Conservation (phyloP, 2,797 vertebrate species). For the Miichthys miiuy region DNA sequence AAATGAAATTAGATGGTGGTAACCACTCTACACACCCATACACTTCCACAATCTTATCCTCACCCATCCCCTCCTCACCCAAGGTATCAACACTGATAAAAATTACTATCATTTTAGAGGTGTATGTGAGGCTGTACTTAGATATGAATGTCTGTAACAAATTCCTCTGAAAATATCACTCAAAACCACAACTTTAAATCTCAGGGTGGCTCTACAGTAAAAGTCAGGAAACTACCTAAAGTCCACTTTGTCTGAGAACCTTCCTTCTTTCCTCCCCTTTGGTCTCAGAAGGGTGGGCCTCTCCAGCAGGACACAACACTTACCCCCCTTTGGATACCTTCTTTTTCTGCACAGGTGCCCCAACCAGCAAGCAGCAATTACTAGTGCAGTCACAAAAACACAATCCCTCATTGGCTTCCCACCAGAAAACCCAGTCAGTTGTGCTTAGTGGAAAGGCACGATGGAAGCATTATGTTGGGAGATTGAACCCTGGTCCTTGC, state of each 20-base stretch:
- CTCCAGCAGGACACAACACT: neutral
- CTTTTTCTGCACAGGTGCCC: neutral
- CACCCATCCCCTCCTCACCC: neutral
- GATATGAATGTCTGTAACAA: neutral
- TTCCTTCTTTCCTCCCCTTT: neutral
- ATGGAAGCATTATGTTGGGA: slow-evolving; percentile 11
- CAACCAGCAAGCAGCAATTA: slow-evolving; percentile 1
- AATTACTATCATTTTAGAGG: neutral
- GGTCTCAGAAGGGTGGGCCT: slow-evolving; percentile 4
- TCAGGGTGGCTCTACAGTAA: neutral
- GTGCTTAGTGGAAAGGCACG: neutral
- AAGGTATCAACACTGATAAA: neutral
- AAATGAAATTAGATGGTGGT: slow-evolving; percentile 36
- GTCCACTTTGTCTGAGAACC: neutral
- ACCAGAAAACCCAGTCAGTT: neutral
- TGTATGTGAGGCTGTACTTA: neutral
- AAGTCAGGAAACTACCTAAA: neutral
- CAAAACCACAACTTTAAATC: slow-evolving; percentile 5
- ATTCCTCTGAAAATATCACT: neutral
- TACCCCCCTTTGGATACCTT: neutral
- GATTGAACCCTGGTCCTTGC: neutral
- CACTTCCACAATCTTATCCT: slow-evolving; percentile 22
- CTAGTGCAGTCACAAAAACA: neutral
- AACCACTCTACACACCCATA: slow-evolving; percentile 11
- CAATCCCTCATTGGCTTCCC: neutral